phyloP scores from a whole-genome alignment of 2,888 invertebrate species.

The Syrphus vitripennis region DNA sequence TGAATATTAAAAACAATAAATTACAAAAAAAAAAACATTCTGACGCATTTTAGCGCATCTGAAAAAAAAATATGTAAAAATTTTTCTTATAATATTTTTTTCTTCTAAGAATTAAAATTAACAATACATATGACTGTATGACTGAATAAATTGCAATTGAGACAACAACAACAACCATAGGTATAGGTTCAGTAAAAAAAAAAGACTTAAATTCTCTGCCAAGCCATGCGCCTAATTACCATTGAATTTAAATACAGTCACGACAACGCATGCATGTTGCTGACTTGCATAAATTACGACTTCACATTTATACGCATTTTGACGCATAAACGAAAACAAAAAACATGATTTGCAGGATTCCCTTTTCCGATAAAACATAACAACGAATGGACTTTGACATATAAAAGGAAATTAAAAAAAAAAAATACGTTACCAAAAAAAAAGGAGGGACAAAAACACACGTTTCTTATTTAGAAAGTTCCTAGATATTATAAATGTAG shows the following conservation, averaged over 20 bases:
- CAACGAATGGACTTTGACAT: neutral
- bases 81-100: constrained; percentile 28
- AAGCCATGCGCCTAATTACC: constrained; percentile 67
- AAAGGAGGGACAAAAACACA: neutral
- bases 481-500: too few relatives aligned
- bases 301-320: constrained; percentile 49
- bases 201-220: constrained; percentile 1
- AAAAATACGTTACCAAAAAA: neutral
- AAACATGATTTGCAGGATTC: constrained; percentile 37
- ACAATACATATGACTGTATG: constrained; percentile 10
- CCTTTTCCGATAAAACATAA: constrained; percentile 30
- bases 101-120: constrained; percentile 48
- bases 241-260: constrained; percentile 72
- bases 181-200: too few relatives aligned
- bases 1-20: neutral
- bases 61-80: neutral
- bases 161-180: neutral
- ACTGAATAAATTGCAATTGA: constrained; percentile 26
- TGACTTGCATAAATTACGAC: constrained; percentile 63
- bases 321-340: constrained; percentile 16
- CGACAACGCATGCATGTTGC: constrained; percentile 56
- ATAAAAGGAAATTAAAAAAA: neutral
- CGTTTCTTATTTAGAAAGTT: neutral
- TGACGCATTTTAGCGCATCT: constrained; percentile 23
- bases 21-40: neutral